Base-by-base conservation (phyloP, 2,113 vertebrate species). In the Leptosomus discolor region DNA sequence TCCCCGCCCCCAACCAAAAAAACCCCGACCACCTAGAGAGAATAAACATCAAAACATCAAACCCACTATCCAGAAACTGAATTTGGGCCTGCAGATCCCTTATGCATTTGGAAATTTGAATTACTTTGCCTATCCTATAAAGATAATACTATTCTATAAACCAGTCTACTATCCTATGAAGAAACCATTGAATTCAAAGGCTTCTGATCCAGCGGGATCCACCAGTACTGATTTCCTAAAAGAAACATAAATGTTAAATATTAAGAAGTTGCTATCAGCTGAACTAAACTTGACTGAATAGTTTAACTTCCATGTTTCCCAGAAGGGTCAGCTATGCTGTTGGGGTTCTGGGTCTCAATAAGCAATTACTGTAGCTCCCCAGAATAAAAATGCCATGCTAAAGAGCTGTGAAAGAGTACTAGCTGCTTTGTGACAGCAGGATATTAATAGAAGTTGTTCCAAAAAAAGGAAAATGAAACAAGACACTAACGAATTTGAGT, bases 331-430 rank as follows among this genome's bases (percentile, higher is more conserved):
- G 56, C 57, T 16, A 21, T 17, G 1, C 54, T 81, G 74, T 3
- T 75, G 39, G 37, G 73, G 79, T 9, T 68, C 79, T 74, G 73
- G 64, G 12, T 24, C 54, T 74, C 54, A 17, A 13, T 12, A 37
- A 95, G 85, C 27, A 74, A 53, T 3, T 10, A 3, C 57, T 84
- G 82, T 10, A 46, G 46, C 90, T 89, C 69, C 77, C 64, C 63
- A 71, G 53, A 77, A 85, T 39, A 81, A 68, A 93, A 53, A 34
- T 78, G 56, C 76, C 53, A 34, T 2, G 48, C 69, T 48, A 94
- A 92, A 87, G 82, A 89, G 53, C 48, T 95, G 92, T 50, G 77
- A 87, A 97, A 67, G 46, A 53, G 34, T 45, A 75, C 56, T 83
- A 67, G 73, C 92, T 79, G 81, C 39, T 92, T 68, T 86, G 67